phyloP scores from a whole-genome alignment of 2,113 vertebrate species.

The Haemorhous mexicanus region DNA sequence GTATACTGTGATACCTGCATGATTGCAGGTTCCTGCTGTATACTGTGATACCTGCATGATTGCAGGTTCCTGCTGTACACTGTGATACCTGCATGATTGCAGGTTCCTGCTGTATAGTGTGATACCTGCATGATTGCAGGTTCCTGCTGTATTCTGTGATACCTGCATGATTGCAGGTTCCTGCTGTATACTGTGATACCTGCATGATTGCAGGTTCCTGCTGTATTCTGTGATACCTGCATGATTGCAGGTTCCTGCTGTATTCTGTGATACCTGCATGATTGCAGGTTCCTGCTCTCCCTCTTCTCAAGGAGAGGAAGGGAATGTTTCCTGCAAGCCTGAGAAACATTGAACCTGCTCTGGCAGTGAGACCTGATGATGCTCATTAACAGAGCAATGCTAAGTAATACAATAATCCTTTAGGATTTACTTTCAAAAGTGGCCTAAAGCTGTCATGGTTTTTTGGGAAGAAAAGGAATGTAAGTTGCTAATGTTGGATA shows the following conservation, averaged over 20 bases:
- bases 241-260: too few species aligned
- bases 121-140: too few species aligned
- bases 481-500: neutral
- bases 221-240: too few species aligned
- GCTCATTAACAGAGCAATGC: neutral
- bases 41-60: accelerated
- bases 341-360: neutral
- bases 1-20: too few species aligned
- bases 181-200: too few species aligned
- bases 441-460: neutral
- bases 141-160: too few species aligned
- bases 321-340: neutral
- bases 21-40: too few species aligned
- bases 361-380: neutral
- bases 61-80: neutral
- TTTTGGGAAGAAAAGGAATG: neutral
- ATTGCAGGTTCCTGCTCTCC: neutral
- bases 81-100: neutral
- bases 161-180: too few species aligned
- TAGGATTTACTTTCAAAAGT: neutral
- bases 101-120: neutral
- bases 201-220: too few species aligned
- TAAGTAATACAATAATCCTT: neutral
- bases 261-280: too few species aligned
- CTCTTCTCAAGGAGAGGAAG: neutral